phyloP scores from a whole-genome alignment of 1,140 invertebrate genomes.

The Spodoptera litura region DNA sequence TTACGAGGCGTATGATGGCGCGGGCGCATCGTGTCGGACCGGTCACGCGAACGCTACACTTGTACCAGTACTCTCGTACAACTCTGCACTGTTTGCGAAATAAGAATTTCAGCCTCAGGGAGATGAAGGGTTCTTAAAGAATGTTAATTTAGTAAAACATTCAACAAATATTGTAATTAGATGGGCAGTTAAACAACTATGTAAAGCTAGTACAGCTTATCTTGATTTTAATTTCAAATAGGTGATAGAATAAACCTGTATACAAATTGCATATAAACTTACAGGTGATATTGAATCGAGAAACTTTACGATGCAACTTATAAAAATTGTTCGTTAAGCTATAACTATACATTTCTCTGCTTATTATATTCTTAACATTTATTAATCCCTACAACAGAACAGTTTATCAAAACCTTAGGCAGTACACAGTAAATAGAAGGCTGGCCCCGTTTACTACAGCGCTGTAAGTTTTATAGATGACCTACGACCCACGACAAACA shows the following conservation, averaged over 20 bases:
- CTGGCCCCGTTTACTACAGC: slow-evolving; percentile 30
- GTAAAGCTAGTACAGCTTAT: background rate
- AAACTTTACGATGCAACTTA: no score
- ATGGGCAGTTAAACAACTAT: background rate
- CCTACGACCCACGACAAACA: slow-evolving; percentile 31
- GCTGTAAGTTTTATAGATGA: slow-evolving; percentile 32
- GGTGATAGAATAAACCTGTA: no score
- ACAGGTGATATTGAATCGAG: no score
- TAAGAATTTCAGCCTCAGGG: slow-evolving; percentile 57
- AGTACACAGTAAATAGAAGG: slow-evolving; percentile 19
- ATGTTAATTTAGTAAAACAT: slow-evolving; percentile 9
- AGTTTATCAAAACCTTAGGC: slow-evolving; percentile 17
- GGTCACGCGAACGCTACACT: slow-evolving; percentile 79
- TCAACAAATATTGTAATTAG: slow-evolving; percentile 2
- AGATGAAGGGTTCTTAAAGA: slow-evolving; percentile 37
- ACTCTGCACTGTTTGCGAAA: slow-evolving; percentile 46
- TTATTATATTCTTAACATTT: background rate
- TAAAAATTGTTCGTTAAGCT: background rate
- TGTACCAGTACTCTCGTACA: slow-evolving; percentile 58
- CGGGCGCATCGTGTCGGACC: slow-evolving; percentile 65
- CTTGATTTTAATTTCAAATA: no score
- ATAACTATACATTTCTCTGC: background rate
- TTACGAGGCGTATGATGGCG: slow-evolving; percentile 70
- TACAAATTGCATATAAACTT: no score
- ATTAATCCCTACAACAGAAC: slow-evolving; percentile 10